Percentiles rank a stretch among this genome's conserved stretches.
phyloP scores from a whole-genome alignment of 2,888 invertebrate genomes.

The Phania funesta region DNA sequence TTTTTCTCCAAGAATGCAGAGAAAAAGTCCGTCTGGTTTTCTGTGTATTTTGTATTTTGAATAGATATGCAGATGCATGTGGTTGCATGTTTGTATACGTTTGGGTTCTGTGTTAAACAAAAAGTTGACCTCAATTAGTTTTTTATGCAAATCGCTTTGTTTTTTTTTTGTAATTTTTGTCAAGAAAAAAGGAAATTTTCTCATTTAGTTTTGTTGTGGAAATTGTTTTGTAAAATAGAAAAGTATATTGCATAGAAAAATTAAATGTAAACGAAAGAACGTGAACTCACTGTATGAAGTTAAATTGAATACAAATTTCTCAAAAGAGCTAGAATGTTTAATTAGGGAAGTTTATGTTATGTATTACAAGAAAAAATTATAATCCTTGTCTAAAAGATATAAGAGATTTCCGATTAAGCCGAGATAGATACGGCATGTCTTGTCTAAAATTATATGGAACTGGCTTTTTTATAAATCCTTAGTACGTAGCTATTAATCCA shows the following conservation, averaged over 20 bases:
- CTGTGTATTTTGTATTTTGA: conserved; percentile 19
- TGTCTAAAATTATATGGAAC: too few species aligned
- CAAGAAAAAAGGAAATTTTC: conserved; percentile 1
- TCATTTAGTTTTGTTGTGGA: conserved; percentile 16
- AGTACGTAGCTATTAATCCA: too few species aligned
- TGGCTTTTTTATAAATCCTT: too few species aligned
- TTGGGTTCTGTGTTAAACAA: conserved; percentile 11
- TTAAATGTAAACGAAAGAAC: conserved; percentile 12
- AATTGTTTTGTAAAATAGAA: background rate
- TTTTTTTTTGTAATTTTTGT: conserved; percentile 29
- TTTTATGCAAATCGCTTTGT: conserved; percentile 55
- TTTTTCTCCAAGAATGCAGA: conserved; percentile 1
- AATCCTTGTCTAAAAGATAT: too few species aligned
- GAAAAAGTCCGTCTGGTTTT: background rate
- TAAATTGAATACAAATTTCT: background rate
- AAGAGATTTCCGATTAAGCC: too few species aligned
- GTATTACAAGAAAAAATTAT: background rate
- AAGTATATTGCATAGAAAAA: background rate
- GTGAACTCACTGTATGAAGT: background rate
- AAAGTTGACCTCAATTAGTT: conserved; percentile 64
- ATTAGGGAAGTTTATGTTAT: background rate
- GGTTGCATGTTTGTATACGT: background rate
- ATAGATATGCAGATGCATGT: conserved; percentile 5
- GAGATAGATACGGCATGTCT: too few species aligned
- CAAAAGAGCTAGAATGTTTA: background rate